These are phyloP conservation scores for Sebastes minor DNA, from an alignment of 2,797 vertebrate genomes.

Conservation along the genomic window DNA sequence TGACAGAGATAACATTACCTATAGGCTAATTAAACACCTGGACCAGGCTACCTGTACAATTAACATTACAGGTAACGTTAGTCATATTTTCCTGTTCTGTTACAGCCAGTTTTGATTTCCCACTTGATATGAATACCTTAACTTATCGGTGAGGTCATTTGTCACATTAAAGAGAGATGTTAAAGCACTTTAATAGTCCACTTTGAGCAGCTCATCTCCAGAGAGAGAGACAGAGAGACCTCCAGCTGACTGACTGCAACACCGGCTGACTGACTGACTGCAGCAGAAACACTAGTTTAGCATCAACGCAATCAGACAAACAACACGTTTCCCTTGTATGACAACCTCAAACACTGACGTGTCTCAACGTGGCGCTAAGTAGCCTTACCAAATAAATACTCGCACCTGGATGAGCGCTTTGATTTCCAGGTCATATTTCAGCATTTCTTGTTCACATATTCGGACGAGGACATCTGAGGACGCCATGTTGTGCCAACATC, in stretches of 20 bases:
- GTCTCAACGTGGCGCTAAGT: fast-evolving
- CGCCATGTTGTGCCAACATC: slow-evolving; percentile 85
- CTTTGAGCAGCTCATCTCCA: not conserved
- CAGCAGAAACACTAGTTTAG: not conserved
- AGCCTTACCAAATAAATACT: slow-evolving; percentile 23
- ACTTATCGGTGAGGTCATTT: too few relatives aligned
- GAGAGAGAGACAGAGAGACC: too few relatives aligned
- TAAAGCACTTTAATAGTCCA: too few relatives aligned
- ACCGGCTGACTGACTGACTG: not conserved
- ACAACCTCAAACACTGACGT: not conserved
- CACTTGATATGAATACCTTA: fast-evolving
- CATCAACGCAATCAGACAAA: not conserved
- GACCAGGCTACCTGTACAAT: not conserved
- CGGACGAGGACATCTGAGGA: slow-evolving; percentile 86
- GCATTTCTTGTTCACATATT: slow-evolving; percentile 93
- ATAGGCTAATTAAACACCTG: too few relatives aligned
- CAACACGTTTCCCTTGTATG: not conserved
- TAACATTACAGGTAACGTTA: not conserved
- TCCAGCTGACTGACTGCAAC: not conserved
- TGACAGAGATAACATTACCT: not conserved
- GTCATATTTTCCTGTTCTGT: fast-evolving
- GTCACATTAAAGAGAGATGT: fast-evolving
- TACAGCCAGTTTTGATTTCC: not conserved
- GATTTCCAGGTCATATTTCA: slow-evolving; percentile 95
- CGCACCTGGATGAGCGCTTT: slow-evolving; percentile 95